Evolutionary conservation across 1,140 invertebrate genomes (phyloP).

Genomic region (Metaphire vulgaris): DNA sequence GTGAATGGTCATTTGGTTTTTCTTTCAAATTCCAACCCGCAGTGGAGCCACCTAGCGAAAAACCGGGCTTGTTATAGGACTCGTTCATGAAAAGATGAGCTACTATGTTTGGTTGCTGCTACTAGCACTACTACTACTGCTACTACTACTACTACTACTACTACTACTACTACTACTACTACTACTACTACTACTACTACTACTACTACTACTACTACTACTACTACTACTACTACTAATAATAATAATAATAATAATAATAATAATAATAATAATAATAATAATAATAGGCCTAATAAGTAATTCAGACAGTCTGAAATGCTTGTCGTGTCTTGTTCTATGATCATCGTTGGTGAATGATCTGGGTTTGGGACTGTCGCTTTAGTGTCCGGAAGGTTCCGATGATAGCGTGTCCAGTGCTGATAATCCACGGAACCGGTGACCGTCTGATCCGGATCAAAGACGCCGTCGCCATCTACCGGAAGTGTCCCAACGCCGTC

Average conservation of each 20-base stretch:
- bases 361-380: too few species aligned
- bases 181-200: conserved; percentile 2
- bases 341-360: too few species aligned
- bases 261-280: background rate
- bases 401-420: background rate
- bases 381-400: background rate
- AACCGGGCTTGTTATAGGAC: too few species aligned
- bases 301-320: too few species aligned
- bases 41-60: too few species aligned
- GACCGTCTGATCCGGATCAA: background rate
- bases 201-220: conserved; percentile 3
- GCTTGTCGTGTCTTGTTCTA: too few species aligned
- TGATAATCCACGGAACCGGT: background rate
- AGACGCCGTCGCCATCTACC: background rate
- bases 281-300: background rate
- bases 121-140: background rate
- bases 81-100: too few species aligned
- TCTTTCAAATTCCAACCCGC: too few species aligned
- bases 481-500: background rate
- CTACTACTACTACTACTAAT: background rate
- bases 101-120: too few species aligned
- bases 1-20: too few species aligned
- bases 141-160: conserved; percentile 3
- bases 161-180: conserved; percentile 2
- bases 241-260: background rate